Evolutionary conservation across 2,797 vertebrate genomes (phyloP).

Genomic region (Cephalopachus bancanus): DNA sequence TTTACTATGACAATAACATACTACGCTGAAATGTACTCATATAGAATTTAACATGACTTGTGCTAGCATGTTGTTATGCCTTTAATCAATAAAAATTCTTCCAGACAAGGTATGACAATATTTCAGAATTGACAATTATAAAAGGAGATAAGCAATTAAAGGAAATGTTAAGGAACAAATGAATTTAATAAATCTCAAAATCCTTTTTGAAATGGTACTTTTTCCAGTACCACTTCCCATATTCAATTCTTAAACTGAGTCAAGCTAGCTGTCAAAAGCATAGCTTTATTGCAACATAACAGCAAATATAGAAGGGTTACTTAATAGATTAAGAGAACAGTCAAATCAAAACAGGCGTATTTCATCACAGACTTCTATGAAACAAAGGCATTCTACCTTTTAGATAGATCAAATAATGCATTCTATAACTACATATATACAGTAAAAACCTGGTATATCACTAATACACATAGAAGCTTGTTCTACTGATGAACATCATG

Average conservation of each 20-base stretch:
- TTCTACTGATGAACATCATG: slow-evolving; percentile 16
- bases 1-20: slow-evolving; percentile 52
- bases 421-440: slow-evolving; percentile 54
- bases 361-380: slow-evolving; percentile 61
- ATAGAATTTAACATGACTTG: slow-evolving; percentile 61
- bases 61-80: background rate
- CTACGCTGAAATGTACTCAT: slow-evolving; percentile 22
- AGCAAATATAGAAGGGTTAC: slow-evolving; percentile 65
- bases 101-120: slow-evolving; percentile 54
- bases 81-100: slow-evolving; percentile 74
- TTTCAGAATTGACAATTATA: slow-evolving; percentile 66
- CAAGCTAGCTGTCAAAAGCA: slow-evolving; percentile 62
- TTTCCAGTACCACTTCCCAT: slow-evolving; percentile 28
- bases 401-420: slow-evolving; percentile 47
- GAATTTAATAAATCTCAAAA: slow-evolving; percentile 56
- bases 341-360: slow-evolving; percentile 68
- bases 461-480: slow-evolving; percentile 47
- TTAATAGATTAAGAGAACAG: slow-evolving; percentile 63
- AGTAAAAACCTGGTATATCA: slow-evolving; percentile 26
- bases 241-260: slow-evolving; percentile 59
- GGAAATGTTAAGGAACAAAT: slow-evolving; percentile 64
- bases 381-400: slow-evolving; percentile 68
- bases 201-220: slow-evolving; percentile 20
- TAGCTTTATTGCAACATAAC: slow-evolving; percentile 50
- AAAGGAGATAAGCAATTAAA: slow-evolving; percentile 57